Percentiles rank a stretch among this genome's conserved stretches.
phyloP scores from a whole-genome alignment of 2,797 vertebrate genomes.

The Neomorphus geoffroyi region DNA sequence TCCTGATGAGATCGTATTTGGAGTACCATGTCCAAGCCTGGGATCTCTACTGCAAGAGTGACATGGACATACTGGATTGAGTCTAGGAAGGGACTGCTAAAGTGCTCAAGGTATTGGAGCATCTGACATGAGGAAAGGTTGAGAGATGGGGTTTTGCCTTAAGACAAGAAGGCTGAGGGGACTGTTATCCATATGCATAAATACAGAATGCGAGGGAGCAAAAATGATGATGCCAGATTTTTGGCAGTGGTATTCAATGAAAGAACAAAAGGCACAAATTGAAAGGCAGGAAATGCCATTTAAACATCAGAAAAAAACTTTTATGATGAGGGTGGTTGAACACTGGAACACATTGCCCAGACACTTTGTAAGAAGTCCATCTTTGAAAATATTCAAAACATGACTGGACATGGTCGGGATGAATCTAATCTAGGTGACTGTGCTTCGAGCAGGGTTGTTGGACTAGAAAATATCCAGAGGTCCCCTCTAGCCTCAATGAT shows the following conservation, averaged over 20 bases:
- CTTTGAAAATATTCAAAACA: background rate
- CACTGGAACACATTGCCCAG: too few species aligned
- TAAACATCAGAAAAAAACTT: too few species aligned
- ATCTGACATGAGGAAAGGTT: background rate
- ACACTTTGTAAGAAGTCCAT: background rate
- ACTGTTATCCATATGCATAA: background rate
- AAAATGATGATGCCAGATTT: background rate
- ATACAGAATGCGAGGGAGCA: background rate
- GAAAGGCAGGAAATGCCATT: background rate
- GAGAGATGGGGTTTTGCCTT: background rate
- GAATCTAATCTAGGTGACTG: too few species aligned
- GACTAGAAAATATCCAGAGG: too few species aligned
- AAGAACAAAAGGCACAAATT: background rate
- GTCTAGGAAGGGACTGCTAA: background rate
- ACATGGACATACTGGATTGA: background rate
- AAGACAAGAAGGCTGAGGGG: background rate
- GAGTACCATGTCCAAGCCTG: background rate
- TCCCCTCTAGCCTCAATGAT: too few species aligned
- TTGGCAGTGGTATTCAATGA: background rate
- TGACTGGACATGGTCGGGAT: too few species aligned
- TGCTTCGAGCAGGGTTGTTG: too few species aligned
- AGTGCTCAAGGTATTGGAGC: background rate
- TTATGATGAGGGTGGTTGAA: too few species aligned
- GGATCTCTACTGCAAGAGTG: background rate
- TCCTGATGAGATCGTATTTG: background rate